Percentiles rank a stretch among this genome's conserved stretches.
These are phyloP conservation scores for Pluvialis apricaria DNA, from an alignment of 2,113 vertebrate species.

Conservation along the genomic window DNA sequence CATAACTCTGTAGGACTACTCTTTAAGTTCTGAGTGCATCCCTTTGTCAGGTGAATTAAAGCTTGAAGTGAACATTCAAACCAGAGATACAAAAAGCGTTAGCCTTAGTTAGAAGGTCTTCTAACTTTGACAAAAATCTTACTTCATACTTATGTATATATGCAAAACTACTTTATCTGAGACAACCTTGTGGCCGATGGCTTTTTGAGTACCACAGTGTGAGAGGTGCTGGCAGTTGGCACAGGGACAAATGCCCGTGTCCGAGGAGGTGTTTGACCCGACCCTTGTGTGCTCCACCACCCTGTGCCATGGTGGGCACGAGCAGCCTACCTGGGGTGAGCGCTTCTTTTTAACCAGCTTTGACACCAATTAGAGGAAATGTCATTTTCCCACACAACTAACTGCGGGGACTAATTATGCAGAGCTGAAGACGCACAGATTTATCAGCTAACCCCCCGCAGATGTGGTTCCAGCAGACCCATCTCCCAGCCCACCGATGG, in stretches of 20 bases:
- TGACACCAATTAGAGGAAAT: neutral
- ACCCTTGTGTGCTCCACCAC: neutral
- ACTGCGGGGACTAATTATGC: neutral
- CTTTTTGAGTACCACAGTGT: accelerated
- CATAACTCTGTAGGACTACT: accelerated
- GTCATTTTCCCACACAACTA: neutral
- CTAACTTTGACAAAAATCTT: neutral
- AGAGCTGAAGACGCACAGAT: neutral
- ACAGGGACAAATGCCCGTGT: accelerated
- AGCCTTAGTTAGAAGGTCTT: accelerated
- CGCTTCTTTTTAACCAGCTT: neutral
- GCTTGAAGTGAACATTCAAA: too few relatives aligned
- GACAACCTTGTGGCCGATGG: neutral
- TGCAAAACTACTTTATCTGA: neutral
- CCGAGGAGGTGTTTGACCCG: neutral
- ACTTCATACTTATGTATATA: neutral
- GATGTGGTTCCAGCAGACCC: neutral
- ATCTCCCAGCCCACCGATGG: neutral
- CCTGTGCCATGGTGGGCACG: accelerated
- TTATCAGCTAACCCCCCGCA: neutral
- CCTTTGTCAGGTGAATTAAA: neutral
- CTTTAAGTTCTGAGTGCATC: too few relatives aligned
- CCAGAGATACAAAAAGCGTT: neutral
- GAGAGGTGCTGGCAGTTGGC: neutral
- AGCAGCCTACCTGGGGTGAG: neutral